Evolutionary conservation across 2,797 vertebrate genomes (phyloP).

Genomic region (Sebastes elongatus): DNA sequence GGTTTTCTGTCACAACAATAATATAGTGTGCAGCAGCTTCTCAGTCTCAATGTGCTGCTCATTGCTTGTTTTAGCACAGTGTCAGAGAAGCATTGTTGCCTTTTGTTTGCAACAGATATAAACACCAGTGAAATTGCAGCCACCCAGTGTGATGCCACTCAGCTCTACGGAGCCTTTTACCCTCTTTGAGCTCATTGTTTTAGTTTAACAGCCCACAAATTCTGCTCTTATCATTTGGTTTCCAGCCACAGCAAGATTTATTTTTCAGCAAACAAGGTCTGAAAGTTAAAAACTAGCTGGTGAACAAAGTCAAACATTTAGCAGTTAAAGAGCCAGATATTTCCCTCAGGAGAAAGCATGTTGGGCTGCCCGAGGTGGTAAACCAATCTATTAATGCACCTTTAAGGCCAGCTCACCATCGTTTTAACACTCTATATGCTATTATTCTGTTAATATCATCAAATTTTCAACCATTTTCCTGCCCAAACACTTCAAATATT

Average conservation of each 20-base stretch:
- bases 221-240: not conserved
- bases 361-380: not conserved
- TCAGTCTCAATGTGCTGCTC: not conserved
- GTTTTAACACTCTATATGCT: not conserved
- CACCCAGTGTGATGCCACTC: not conserved
- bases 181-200: not conserved
- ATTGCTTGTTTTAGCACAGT: not conserved
- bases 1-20: not conserved
- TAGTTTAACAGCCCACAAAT: not conserved
- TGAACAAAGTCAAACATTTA: not conserved
- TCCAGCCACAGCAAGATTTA: not conserved
- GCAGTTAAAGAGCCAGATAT: not conserved
- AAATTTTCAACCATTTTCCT: not conserved
- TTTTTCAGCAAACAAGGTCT: not conserved
- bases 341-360: not conserved
- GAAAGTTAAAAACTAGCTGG: not conserved
- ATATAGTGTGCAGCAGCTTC: not conserved
- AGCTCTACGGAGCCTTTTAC: not conserved
- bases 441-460: not conserved
- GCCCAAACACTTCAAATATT: not conserved
- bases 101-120: slow-evolving; percentile 4
- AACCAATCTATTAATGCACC: not conserved
- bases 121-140: not conserved
- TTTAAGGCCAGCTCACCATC: not conserved
- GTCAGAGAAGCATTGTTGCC: not conserved